phyloP scores from a whole-genome alignment of 2,888 invertebrate genomes.

The Eudasyphora cyanicolor region DNA sequence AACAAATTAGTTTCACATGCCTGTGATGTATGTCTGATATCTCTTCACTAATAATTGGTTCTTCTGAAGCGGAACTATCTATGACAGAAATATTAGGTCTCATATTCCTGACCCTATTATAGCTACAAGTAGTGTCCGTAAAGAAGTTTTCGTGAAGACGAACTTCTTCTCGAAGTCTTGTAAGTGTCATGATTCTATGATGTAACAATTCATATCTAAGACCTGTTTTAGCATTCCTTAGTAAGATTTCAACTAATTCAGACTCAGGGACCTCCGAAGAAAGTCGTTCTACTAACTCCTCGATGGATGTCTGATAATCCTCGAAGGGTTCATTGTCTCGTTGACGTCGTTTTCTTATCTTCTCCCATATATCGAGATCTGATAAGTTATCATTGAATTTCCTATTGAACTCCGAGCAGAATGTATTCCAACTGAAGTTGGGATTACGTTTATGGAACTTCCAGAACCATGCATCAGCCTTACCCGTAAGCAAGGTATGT shows the following conservation, averaged over 20 bases:
- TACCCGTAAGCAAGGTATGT: slow-evolving; percentile 21
- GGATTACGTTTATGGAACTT: background rate
- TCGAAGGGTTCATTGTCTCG: slow-evolving; percentile 11
- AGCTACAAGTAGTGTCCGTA: background rate
- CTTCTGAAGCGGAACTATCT: background rate
- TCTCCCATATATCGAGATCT: slow-evolving; percentile 26
- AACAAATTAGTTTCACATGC: background rate
- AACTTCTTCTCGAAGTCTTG: slow-evolving; percentile 20
- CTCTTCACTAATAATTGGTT: background rate
- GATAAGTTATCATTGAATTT: slow-evolving; percentile 29
- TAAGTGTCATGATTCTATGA: background rate
- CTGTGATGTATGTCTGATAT: background rate
- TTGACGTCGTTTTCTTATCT: slow-evolving; percentile 5
- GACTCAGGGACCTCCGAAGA: background rate
- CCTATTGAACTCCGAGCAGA: background rate
- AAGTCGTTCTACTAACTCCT: slow-evolving; percentile 5
- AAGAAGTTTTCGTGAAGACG: slow-evolving; percentile 13
- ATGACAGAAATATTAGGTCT: background rate
- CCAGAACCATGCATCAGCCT: background rate
- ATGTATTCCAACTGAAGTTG: slow-evolving; percentile 1
- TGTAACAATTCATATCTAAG: slow-evolving; percentile 4
- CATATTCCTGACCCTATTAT: background rate
- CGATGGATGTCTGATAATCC: slow-evolving; percentile 16
- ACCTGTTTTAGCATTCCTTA: background rate
- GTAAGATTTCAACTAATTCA: slow-evolving; percentile 7